These are phyloP conservation scores for Cheilosia soror DNA, from an alignment of 2,888 invertebrate genomes.

Conservation along the genomic window DNA sequence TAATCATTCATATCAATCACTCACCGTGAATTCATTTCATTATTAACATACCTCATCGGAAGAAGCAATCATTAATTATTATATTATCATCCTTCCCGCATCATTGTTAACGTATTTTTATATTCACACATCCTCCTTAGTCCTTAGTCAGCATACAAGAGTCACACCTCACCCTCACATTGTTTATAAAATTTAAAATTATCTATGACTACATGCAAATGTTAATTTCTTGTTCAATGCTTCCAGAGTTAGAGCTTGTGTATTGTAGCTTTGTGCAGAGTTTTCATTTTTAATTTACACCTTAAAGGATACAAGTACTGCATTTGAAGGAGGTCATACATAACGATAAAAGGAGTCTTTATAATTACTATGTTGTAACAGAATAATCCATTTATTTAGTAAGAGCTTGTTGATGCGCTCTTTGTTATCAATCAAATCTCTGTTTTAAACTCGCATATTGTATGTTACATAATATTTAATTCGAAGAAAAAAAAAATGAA, in stretches of 20 bases:
- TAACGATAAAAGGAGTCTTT: constrained; percentile 18
- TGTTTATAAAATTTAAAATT: neutral
- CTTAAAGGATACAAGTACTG: constrained; percentile 25
- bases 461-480: constrained; percentile 25
- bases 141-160: constrained; percentile 16
- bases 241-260: constrained; percentile 32
- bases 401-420: constrained; percentile 8
- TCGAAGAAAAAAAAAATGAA: constrained; percentile 23
- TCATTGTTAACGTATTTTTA: constrained; percentile 41
- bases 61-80: constrained; percentile 44
- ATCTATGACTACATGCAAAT: neutral
- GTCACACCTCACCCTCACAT: constrained; percentile 21
- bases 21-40: constrained; percentile 47
- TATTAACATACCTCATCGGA: constrained; percentile 58
- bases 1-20: constrained; percentile 67
- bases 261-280: constrained; percentile 47
- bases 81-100: constrained; percentile 20
- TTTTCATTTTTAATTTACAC: neutral
- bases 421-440: constrained; percentile 19
- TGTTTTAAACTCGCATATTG: constrained; percentile 18
- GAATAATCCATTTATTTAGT: constrained; percentile 36
- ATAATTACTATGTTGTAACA: constrained; percentile 14
- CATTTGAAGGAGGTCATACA: constrained; percentile 54
- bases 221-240: constrained; percentile 23
- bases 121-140: constrained; percentile 29